Conservation (phyloP, 2,888 invertebrate genomes). For the Eilema depressum region DNA sequence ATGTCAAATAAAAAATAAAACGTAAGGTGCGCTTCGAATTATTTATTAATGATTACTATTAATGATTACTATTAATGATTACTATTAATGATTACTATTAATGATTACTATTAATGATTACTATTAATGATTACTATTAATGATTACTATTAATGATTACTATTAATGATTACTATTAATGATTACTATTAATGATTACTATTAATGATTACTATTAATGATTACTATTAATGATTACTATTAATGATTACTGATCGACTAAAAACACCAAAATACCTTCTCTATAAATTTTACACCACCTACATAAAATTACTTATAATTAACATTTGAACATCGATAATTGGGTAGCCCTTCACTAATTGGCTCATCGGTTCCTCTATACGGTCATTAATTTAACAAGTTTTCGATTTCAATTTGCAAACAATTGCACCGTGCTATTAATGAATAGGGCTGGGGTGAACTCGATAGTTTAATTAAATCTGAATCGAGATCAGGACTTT, state of each 20-base stretch:
- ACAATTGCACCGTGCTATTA: slow-evolving; percentile 61
- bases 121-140: too few species aligned
- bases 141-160: too few species aligned
- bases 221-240: too few species aligned
- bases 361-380: slow-evolving; percentile 57
- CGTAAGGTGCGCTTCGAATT: too few species aligned
- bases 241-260: not conserved
- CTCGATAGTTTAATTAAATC: slow-evolving; percentile 27
- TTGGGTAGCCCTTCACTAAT: slow-evolving; percentile 64
- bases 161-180: too few species aligned
- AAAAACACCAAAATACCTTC: not conserved
- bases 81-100: too few species aligned
- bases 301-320: slow-evolving; percentile 40
- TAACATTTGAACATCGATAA: slow-evolving; percentile 48
- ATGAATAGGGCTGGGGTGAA: slow-evolving; percentile 32
- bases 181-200: too few species aligned
- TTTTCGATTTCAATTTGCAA: slow-evolving; percentile 77
- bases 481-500: not conserved
- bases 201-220: too few species aligned
- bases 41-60: too few species aligned
- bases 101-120: too few species aligned
- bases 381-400: slow-evolving; percentile 73
- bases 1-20: too few species aligned
- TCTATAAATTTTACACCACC: slow-evolving; percentile 12
- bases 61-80: too few species aligned